These are phyloP conservation scores for Entomyzon cyanotis DNA, from an alignment of 2,113 vertebrate species.

Conservation along the genomic window DNA sequence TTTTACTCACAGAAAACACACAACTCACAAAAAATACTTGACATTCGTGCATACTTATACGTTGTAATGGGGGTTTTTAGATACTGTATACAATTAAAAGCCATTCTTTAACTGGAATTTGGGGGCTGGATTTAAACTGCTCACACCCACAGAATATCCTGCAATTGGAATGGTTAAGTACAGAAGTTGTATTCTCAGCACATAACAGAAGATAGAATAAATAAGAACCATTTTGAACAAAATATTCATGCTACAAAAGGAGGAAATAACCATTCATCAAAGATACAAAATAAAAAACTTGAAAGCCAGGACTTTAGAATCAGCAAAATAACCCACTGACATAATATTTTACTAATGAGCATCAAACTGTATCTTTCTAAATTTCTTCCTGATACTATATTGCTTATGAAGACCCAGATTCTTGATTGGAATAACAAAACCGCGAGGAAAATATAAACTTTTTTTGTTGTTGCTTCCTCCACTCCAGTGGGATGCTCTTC, in stretches of 20 bases:
- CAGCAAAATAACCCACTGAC: neutral
- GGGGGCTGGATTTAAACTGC: neutral
- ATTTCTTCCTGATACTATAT: neutral
- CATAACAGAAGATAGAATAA: neutral
- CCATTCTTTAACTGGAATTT: neutral
- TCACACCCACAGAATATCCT: neutral
- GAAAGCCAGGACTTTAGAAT: neutral
- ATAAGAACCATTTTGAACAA: neutral
- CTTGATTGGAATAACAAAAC: neutral
- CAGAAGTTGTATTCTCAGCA: neutral
- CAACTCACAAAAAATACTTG: neutral
- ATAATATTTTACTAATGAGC: neutral
- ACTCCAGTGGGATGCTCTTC: neutral
- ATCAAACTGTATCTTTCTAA: neutral
- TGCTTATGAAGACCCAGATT: neutral
- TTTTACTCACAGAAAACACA: neutral
- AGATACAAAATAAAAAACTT: neutral
- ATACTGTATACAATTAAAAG: neutral
- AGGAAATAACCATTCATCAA: neutral
- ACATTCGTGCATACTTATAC: neutral
- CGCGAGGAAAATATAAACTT: neutral
- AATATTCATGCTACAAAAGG: neutral
- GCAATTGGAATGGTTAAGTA: neutral
- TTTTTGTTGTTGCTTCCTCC: neutral
- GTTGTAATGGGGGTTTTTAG: neutral